Evolutionary conservation across 2,113 vertebrate species (phyloP).

Genomic region (Gallinago paraguaiae): DNA sequence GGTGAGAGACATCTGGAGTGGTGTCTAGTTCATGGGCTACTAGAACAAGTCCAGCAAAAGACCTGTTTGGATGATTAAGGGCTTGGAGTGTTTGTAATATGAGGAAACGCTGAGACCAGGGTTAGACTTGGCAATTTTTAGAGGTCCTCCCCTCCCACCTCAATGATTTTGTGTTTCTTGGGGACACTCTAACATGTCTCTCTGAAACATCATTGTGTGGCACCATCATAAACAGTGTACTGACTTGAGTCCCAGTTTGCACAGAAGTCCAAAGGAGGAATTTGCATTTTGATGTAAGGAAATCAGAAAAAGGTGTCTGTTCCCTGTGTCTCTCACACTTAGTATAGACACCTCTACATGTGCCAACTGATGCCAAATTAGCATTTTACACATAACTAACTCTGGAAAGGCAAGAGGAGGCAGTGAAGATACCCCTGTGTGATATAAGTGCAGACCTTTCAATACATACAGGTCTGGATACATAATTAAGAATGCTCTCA

Average conservation of each 20-base stretch:
- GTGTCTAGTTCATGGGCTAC: not conserved
- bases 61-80: not conserved
- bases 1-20: not conserved
- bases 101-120: not conserved
- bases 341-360: not conserved
- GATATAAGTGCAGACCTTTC: not conserved
- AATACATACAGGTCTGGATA: not conserved
- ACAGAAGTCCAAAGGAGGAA: not conserved
- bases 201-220: not conserved
- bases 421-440: not conserved
- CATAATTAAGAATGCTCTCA: not conserved
- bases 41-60: not conserved
- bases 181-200: not conserved
- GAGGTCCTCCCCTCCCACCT: not conserved
- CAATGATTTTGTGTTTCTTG: not conserved
- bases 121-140: not conserved
- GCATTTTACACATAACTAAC: not conserved
- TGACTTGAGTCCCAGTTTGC: not conserved
- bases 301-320: not conserved
- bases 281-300: not conserved
- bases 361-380: not conserved
- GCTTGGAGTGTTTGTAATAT: not conserved
- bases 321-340: not conserved
- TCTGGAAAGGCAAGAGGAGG: not conserved
- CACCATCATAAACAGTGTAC: not conserved